phyloP scores from a whole-genome alignment of 2,888 invertebrate species.

The Onchidella celtica region DNA sequence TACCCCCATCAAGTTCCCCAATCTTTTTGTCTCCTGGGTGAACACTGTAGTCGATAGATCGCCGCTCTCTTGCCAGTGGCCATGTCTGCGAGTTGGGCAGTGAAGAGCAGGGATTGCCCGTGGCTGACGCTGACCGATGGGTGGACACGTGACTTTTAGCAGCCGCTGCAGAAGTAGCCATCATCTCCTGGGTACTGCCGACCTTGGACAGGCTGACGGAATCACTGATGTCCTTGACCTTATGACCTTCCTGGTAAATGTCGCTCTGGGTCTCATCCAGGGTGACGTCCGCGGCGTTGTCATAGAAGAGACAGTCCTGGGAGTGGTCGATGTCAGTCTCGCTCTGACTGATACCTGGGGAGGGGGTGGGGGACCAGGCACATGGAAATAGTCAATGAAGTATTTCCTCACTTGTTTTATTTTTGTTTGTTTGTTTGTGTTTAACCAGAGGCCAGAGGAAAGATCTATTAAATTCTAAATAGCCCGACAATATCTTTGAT shows the following conservation, averaged over 20 bases:
- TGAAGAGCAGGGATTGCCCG: background rate
- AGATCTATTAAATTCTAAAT: too few species aligned
- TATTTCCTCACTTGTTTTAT: too few species aligned
- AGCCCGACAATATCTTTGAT: too few species aligned
- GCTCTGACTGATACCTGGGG: background rate
- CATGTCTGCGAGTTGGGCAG: conserved; percentile 30
- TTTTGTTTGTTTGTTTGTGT: too few species aligned
- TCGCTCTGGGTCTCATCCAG: background rate
- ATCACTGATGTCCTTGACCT: too few species aligned
- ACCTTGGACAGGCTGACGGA: background rate
- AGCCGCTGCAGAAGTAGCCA: background rate
- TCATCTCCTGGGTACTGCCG: background rate
- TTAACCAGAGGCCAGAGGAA: too few species aligned
- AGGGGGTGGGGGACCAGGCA: too few species aligned
- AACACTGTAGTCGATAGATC: background rate
- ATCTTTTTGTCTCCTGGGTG: background rate
- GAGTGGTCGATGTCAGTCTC: background rate
- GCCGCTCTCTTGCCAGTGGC: conserved; percentile 12
- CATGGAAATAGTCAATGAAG: too few species aligned
- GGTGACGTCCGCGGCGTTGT: conserved; percentile 4
- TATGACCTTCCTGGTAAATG: too few species aligned
- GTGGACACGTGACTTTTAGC: background rate
- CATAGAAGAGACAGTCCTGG: background rate
- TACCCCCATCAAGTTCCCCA: too few species aligned
- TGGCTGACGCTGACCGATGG: background rate